Evolutionary conservation across 2,888 invertebrate genomes (phyloP).

Genomic region (Eupsilia transversa): DNA sequence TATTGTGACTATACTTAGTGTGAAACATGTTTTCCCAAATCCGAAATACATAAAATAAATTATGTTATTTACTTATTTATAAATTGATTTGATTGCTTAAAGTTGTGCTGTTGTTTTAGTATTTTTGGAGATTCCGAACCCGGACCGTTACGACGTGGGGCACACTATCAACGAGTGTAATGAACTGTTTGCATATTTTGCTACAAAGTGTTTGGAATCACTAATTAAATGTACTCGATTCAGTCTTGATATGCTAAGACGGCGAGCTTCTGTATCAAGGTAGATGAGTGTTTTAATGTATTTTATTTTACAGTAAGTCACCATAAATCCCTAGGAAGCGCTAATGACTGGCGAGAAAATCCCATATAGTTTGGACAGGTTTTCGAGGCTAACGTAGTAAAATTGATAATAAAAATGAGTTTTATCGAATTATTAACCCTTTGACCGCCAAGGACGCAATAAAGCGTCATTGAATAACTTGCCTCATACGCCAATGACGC

Average conservation of each 20-base stretch:
- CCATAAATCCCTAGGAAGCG: neutral
- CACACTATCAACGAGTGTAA: slow-evolving; percentile 93
- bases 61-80: neutral
- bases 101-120: slow-evolving; percentile 79
- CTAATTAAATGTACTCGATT: slow-evolving; percentile 93
- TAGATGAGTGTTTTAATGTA: slow-evolving; percentile 45
- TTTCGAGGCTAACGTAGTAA: neutral
- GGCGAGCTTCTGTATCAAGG: slow-evolving; percentile 90
- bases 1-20: neutral
- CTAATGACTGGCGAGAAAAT: neutral
- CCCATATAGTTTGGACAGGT: neutral
- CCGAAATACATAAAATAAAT: neutral
- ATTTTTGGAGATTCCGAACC: slow-evolving; percentile 92
- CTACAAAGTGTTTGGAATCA: slow-evolving; percentile 93
- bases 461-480: no score
- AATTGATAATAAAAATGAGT: no score
- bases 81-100: neutral
- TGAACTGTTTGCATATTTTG: slow-evolving; percentile 95
- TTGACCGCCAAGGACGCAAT: no score
- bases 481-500: no score
- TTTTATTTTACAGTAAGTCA: neutral
- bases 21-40: neutral
- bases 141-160: slow-evolving; percentile 90
- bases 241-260: slow-evolving; percentile 93
- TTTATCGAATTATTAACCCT: no score